Percentiles rank a stretch among this genome's conserved stretches.
phyloP scores from a whole-genome alignment of 1,140 invertebrate genomes.

The Microplitis demolitor region DNA sequence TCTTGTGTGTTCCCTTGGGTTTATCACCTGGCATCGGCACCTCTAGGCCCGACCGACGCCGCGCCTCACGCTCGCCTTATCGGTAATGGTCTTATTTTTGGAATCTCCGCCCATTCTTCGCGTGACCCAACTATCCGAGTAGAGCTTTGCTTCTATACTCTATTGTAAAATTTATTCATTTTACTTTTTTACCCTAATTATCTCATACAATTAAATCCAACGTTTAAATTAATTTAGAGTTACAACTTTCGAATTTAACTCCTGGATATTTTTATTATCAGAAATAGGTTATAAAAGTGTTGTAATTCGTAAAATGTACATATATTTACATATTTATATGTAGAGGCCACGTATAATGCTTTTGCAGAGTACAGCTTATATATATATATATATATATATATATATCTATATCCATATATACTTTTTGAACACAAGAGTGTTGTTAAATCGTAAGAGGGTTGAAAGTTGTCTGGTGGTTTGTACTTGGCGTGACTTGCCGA shows the following conservation, averaged over 20 bases:
- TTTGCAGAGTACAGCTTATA: not conserved
- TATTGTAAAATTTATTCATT: no score
- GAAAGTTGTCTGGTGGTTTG: not conserved
- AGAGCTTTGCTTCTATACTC: conserved; percentile 6
- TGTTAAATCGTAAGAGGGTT: conserved; percentile 1
- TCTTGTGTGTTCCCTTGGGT: conserved; percentile 37
- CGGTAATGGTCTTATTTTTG: conserved; percentile 61
- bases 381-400: not conserved
- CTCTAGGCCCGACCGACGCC: conserved; percentile 34
- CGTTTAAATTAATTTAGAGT: no score
- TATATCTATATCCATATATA: not conserved
- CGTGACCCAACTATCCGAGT: conserved; percentile 50
- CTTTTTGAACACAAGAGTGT: not conserved
- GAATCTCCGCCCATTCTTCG: conserved; percentile 61
- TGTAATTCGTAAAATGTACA: no score
- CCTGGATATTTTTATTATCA: no score
- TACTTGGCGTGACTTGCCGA: conserved; percentile 14
- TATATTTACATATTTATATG: no score
- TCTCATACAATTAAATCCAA: no score
- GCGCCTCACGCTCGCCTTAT: conserved; percentile 52
- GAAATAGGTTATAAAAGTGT: no score
- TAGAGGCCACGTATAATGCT: no score
- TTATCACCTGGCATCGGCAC: conserved; percentile 58
- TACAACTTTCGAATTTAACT: no score
- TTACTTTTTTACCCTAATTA: no score